Percentiles rank a stretch among this genome's conserved stretches.
Conservation (phyloP, 1,140 invertebrate species). For the Trichoplusia ni region DNA sequence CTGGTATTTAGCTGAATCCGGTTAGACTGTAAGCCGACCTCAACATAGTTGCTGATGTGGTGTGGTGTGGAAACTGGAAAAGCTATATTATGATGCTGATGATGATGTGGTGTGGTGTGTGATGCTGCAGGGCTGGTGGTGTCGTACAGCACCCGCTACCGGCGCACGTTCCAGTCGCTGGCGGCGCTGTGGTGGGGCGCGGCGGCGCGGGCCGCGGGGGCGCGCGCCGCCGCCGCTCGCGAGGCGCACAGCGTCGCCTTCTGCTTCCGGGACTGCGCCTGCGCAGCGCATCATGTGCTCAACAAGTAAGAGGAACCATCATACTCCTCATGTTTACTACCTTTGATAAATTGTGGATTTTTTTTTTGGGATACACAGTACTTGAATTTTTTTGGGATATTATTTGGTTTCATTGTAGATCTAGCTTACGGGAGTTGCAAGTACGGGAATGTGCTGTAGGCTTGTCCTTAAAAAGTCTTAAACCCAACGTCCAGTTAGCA, state of each 20-base stretch:
- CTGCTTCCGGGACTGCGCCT: slow-evolving; percentile 92
- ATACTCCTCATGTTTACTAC: too few species aligned
- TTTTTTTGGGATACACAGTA: too few species aligned
- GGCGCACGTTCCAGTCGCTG: slow-evolving; percentile 94
- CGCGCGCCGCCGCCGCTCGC: slow-evolving; percentile 81
- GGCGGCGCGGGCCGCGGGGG: slow-evolving; percentile 84
- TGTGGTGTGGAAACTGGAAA: too few species aligned
- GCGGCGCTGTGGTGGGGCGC: slow-evolving; percentile 90
- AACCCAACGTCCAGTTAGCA: too few species aligned
- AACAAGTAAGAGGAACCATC: slow-evolving; percentile 83
- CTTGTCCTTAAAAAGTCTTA: background rate
- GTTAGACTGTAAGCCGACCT: too few species aligned
- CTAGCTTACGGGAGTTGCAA: too few species aligned
- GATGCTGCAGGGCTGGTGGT: slow-evolving; percentile 83
- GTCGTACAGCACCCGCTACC: slow-evolving; percentile 91
- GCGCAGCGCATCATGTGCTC: slow-evolving; percentile 87
- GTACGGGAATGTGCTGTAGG: background rate
- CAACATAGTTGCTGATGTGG: too few species aligned
- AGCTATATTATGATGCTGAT: background rate
- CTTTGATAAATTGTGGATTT: too few species aligned
- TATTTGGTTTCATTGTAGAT: too few species aligned
- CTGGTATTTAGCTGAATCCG: too few species aligned
- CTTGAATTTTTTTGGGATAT: too few species aligned
- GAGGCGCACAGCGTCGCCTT: slow-evolving; percentile 92
- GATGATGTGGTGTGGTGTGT: background rate